Conservation (phyloP, 2,888 invertebrate genomes). For the Oegoconia quadripuncta region DNA sequence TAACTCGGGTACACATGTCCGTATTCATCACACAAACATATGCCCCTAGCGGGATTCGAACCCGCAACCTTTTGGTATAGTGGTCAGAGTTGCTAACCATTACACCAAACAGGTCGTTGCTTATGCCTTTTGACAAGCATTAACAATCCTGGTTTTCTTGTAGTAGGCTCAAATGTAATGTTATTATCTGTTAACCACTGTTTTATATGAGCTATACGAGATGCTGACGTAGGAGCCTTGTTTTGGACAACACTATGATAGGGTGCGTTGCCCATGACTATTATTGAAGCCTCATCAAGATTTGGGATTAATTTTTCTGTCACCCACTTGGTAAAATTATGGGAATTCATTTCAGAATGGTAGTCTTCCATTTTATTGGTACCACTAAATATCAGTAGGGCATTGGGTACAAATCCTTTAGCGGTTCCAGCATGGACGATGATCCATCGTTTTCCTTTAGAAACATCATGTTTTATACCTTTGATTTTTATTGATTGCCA, state of each 20-base stretch:
- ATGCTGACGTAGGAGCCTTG: conserved; percentile 10
- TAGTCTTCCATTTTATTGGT: conserved; percentile 7
- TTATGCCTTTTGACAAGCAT: conserved; percentile 4
- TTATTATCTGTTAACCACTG: conserved; percentile 7
- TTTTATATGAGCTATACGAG: conserved; percentile 7
- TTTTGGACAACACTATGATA: conserved; percentile 11
- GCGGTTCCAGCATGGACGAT: conserved; percentile 9
- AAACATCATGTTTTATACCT: neutral
- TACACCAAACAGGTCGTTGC: too few species aligned
- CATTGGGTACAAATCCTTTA: conserved; percentile 10
- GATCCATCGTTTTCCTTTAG: conserved; percentile 6
- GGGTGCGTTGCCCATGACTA: conserved; percentile 12
- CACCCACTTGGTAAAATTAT: conserved; percentile 18
- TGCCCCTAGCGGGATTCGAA: too few species aligned
- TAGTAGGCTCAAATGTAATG: conserved; percentile 7
- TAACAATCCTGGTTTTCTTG: conserved; percentile 11
- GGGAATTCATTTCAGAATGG: conserved; percentile 15
- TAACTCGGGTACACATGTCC: too few species aligned
- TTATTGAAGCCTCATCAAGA: conserved; percentile 6
- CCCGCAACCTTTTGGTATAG: too few species aligned
- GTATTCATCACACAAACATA: too few species aligned
- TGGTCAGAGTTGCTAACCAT: too few species aligned
- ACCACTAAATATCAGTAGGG: neutral
- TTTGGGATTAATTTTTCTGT: conserved; percentile 16
- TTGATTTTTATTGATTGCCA: conserved; percentile 19